Evolutionary conservation across 2,797 vertebrate genomes (phyloP), one percentile per base, ranked within the genome.

Genomic region (Orientallactaga sibirica): DNA sequence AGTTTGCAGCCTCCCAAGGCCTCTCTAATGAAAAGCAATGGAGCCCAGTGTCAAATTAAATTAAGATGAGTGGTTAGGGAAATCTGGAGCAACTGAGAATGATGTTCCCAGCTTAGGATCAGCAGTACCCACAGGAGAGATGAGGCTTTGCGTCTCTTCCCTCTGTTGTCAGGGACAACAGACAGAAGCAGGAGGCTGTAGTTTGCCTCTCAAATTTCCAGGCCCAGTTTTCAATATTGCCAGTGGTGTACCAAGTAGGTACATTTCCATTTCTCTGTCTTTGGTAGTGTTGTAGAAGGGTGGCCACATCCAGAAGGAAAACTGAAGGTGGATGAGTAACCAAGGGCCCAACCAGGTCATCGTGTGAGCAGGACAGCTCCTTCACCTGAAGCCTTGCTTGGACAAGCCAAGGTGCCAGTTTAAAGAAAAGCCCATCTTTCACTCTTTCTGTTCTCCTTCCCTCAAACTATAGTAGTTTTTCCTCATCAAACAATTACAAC

Each of bases 61-160:
- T 95, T 71, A 96, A 85, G 87, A 93, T 86, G 92, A 96, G 79
- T 48, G 61, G 93, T 73, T 61, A 92, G 37, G 85, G 61, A 83
- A 58, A 74, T 70, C 86, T 55, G 74, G 48, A 94, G 79, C 94
- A 90, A 88, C 84, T 20, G 79, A 91, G 92, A 75, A 74, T 82
- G 68, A 73, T 48, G 25, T 77, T 96, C 71, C 67, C 79, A 61
- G 71, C 4, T 91, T 82, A 93, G 76, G 15, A 75, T 86, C 88
- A 74, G 68, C 25, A 62, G 73, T 2, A 3, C 87, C 79, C 67
- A 29, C 25, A 80, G 71, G 64, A 88, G 86, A 70, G 86, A 74
- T 68, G 92, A 93, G 48, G 24, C 29, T 74, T 92, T 37, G 29
- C 82, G 22, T 90, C 66, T 81, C 43, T 74, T 41, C 81, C 64